These are phyloP conservation scores for Drosophila gunungcola DNA, from an alignment of 1,140 invertebrate genomes.

Conservation along the genomic window DNA sequence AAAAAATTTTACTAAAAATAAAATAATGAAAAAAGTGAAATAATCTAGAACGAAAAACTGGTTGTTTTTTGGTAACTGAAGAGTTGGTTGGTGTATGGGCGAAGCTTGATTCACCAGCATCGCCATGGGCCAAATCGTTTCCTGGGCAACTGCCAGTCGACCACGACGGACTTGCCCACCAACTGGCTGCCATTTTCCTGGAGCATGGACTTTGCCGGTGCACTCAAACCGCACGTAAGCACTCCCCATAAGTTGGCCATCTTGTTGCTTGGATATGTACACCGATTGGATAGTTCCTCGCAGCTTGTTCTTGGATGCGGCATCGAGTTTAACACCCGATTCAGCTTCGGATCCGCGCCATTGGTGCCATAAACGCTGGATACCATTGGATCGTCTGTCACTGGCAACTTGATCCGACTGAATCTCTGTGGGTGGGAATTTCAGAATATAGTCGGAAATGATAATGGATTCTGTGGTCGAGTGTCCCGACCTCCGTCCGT, in stretches of 20 bases:
- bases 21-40: slow-evolving; percentile 60
- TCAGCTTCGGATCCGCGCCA: slow-evolving; percentile 6
- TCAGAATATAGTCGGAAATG: not conserved
- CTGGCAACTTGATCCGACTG: not conserved
- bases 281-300: slow-evolving; percentile 44
- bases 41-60: slow-evolving; percentile 8
- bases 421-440: slow-evolving; percentile 3
- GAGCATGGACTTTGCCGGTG: slow-evolving; percentile 25
- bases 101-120: slow-evolving; percentile 42
- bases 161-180: slow-evolving; percentile 27
- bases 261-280: slow-evolving; percentile 30
- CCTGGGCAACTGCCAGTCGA: slow-evolving; percentile 43
- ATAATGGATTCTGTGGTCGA: not conserved
- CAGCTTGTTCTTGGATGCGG: slow-evolving; percentile 3
- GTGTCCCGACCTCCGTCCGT: not conserved
- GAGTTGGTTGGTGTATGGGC: too few species aligned
- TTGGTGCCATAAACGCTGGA: slow-evolving; percentile 45
- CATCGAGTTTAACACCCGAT: too few species aligned
- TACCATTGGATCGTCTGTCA: not conserved
- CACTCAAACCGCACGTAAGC: slow-evolving; percentile 53
- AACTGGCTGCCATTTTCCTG: slow-evolving; percentile 14
- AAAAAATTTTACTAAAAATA: slow-evolving; percentile 78
- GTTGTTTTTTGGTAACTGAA: not conserved
- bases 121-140: slow-evolving; percentile 21
- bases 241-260: slow-evolving; percentile 49